Evolutionary conservation across 2,113 vertebrate species (phyloP).

Genomic region (Lepus europaeus): DNA sequence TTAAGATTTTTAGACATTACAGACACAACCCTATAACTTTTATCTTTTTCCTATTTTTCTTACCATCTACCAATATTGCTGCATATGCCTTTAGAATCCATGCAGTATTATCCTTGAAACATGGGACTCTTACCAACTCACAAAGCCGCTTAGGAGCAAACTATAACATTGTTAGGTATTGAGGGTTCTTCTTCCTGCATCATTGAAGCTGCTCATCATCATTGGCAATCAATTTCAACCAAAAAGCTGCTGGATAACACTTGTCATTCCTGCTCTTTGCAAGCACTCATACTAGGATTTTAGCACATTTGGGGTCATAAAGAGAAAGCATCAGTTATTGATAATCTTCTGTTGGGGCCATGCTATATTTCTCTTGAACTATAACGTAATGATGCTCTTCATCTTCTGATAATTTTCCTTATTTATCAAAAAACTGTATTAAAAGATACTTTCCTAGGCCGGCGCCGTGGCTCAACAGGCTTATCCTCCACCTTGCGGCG

Average conservation of each 20-base stretch:
- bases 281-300: conserved; percentile 67
- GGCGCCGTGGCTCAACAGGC: too few relatives aligned
- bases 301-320: conserved; percentile 65
- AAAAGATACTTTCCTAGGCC: too few relatives aligned
- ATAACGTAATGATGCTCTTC: conserved; percentile 85
- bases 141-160: conserved; percentile 84
- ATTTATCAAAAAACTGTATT: too few relatives aligned
- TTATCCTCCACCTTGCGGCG: too few relatives aligned
- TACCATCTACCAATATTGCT: conserved; percentile 68
- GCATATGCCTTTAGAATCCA: conserved; percentile 62
- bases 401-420: conserved; percentile 64
- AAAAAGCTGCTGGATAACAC: conserved; percentile 81
- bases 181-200: conserved; percentile 77
- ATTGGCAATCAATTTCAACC: conserved; percentile 81
- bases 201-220: conserved; percentile 84
- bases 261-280: conserved; percentile 71
- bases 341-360: conserved; percentile 81
- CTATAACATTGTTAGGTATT: conserved; percentile 73
- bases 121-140: conserved; percentile 74
- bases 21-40: conserved; percentile 87
- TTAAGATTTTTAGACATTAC: conserved; percentile 89
- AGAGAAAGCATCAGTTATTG: conserved; percentile 50
- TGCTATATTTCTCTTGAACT: conserved; percentile 85
- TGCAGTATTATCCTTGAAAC: neutral
- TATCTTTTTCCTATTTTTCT: conserved; percentile 82